Base-by-base conservation (phyloP, 2,797 vertebrate genomes). In the Moxostoma hubbsi region DNA sequence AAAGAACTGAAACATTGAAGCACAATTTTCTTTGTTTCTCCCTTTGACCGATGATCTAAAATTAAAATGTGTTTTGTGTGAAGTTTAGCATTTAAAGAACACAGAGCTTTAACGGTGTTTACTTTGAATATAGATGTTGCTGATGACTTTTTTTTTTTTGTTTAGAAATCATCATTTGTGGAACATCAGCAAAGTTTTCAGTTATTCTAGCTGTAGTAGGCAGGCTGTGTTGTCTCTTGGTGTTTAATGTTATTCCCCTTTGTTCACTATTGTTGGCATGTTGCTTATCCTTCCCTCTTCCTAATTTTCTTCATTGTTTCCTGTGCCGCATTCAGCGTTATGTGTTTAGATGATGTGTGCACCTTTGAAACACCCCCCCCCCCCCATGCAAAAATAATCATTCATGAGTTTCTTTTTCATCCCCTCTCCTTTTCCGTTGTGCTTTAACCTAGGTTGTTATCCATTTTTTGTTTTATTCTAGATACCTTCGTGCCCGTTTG, bases 371-470 rank as follows among this genome's bases (percentile, higher is more conserved):
- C n/a, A n/a, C n/a, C 0, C 36, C 36, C 24, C 24, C 18, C 16
- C 49, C 63, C 45, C 59, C 86, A 85, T 86, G 85, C 79, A 85
- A 54, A 87, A 84, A 85, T 85, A 76, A 87, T 90, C 88, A 89
- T 87, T 89, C 87, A 86, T 88, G 73, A 84, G 83, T 87, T 87
- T 84, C 82, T 89, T 85, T 87, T 87, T 87, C 94, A 90, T 81
- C 82, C 80, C 73, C 75, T 46, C 63, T 86, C 91, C 93, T 94
- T 95, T 95, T 95, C 95, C 81, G 94, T 96, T 96, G 95, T 95
- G 95, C 94, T 95, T 96, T 98, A 97, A 97, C 95, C 93, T 95
- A 93, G 94, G 95, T 96, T 96, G 95, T 96, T 96, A 95, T 97
- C 95, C 96, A 94, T 97, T 96, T 96, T 96, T 95, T 89, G 95